Percentiles rank a stretch among this genome's conserved stretches.
These are phyloP conservation scores for Microcebus lehilahytsara DNA, from an alignment of 2,113 vertebrate species.

Conservation along the genomic window DNA sequence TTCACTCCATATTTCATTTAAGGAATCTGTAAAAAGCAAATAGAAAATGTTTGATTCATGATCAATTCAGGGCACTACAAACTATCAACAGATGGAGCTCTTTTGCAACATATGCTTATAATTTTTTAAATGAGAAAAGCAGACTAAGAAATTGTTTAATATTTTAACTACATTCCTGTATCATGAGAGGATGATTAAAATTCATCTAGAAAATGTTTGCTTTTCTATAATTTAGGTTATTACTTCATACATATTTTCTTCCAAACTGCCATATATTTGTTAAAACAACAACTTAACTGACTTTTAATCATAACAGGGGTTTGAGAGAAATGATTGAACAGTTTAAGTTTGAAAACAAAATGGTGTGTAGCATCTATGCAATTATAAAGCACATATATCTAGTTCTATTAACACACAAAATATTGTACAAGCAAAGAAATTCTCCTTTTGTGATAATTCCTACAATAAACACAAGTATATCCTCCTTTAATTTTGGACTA, in stretches of 20 bases:
- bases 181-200: conserved; percentile 60
- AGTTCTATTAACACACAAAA: not conserved
- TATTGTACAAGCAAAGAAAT: not conserved
- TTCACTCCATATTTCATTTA: conserved; percentile 29
- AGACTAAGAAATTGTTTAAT: conserved; percentile 49
- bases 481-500: not conserved
- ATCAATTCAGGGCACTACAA: conserved; percentile 63
- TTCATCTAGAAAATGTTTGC: not conserved
- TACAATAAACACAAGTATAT: not conserved
- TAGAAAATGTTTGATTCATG: conserved; percentile 63
- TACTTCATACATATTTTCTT: not conserved
- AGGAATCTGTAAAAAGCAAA: not conserved
- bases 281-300: not conserved
- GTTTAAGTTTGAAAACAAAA: not conserved
- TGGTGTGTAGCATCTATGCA: not conserved
- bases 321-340: not conserved
- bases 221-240: not conserved
- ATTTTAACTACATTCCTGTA: conserved; percentile 41
- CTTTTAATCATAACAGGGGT: not conserved
- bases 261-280: not conserved
- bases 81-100: conserved; percentile 82
- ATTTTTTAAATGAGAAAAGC: conserved; percentile 59
- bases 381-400: not conserved
- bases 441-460: not conserved
- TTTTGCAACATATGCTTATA: conserved; percentile 65